Evolutionary conservation across 1,140 invertebrate genomes (phyloP), one percentile per base, ranked within the genome.

Genomic region (Drosophila auraria): DNA sequence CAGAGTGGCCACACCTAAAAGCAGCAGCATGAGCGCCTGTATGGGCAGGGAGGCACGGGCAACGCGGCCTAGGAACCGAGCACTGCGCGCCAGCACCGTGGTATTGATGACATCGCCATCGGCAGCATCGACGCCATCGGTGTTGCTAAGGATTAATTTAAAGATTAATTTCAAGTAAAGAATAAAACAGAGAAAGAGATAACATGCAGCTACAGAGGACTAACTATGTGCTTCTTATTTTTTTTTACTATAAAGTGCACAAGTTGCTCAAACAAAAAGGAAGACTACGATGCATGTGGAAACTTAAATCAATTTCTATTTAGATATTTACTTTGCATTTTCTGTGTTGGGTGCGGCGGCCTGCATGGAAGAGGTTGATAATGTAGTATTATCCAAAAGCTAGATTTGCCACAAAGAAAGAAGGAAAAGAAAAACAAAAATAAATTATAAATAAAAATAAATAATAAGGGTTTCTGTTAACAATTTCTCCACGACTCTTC

Each of bases 21-120:
- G 94, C 63, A 99, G 94, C 80, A 98, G 94, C 94, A 98, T 96
- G 71, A 99, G 93, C 40, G 97, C 97, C 93, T 98, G 97, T 89
- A 99, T 97, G 33, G 98, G 98, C 70, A 99, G 94, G 14, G 98
- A 98, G 40, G 97, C 97, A 89, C 97, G 95, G 65, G 98, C 94
- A 62, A 98, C 98, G 87, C 98, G 95, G 70, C 96, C 95, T 86
- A 98, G 94, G 94, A 98, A 98, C 50, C 96, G 95, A 83, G 96
- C 96, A 77, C 97, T 96, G 86, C 96, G 95, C 45, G 95, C 94
- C 78, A 97, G 94, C 58, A 96, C 95, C 75, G 95, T 95, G 60
- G 94, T 94, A 87, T 95, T 95, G 84, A 94, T 94, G 78, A 94
- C 94, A 93, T 94, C 94, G 83, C 90, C 91, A 87, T 93, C 93